Base-by-base conservation (phyloP, 2,797 vertebrate species). In the Macrochelys suwanniensis region DNA sequence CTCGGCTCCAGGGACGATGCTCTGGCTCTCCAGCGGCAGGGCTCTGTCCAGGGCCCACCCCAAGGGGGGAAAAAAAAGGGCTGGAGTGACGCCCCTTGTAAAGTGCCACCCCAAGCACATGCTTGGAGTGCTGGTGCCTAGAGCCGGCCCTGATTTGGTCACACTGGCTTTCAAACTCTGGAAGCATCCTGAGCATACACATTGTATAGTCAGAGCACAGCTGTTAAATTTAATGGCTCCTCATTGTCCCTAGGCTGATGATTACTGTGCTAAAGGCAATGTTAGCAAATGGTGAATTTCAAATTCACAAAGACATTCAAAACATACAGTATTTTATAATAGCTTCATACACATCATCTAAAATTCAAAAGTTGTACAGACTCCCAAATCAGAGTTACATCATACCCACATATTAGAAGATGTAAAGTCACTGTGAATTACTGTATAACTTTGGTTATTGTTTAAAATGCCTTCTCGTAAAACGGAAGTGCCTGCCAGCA, bases 341-440 rank as follows among this genome's bases (percentile, higher is more conserved):
- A 71, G 23, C 10, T 42, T 71, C n/a, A 25, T 23, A 71, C 21
- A 23, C 19, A 71, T 12, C 37, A 71, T 11, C 19, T 71, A 42
- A 21, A 71, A 42, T 6, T 71, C n/a, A 21, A 12, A 42, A 42
- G 11, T 42, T 23, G 37, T 23, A 42, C 10, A 71, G 37, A 71
- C 3, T 42, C 68, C n/a, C 37, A 42, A 68, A 68, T 68, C 17
- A 68, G 33, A 71, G 21, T 71, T 71, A 23, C 19, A 42, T 23
- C 68, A 71, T 37, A 23, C 25, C 45, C 26, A 82, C 78, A 6
- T 50, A 68, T 11, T 85, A 42, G 91, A 50, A 33, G 47, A 25
- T 79, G 11, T 86, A n/a, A 84, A 6, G 26, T 71, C 65, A 85
- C 26, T 89, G 21, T 88, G n/a, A 89, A 92, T 94, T 92, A 54